phyloP scores from a whole-genome alignment of 2,113 vertebrate genomes.

The Lanius collurio region DNA sequence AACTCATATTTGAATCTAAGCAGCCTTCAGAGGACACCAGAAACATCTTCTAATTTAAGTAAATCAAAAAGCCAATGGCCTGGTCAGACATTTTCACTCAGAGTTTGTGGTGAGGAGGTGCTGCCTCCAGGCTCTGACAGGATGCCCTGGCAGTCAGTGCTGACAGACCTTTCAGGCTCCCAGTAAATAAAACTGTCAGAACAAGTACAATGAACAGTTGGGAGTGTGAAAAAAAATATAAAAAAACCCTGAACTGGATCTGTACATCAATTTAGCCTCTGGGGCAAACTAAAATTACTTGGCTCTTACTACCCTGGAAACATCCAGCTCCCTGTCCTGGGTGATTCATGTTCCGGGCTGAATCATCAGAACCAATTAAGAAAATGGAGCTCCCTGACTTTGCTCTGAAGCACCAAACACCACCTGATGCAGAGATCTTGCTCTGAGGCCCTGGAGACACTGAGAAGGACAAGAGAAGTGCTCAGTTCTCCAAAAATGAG shows the following conservation, averaged over 20 bases:
- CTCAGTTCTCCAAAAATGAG: not conserved
- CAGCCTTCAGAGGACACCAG: not conserved
- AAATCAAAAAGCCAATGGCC: not conserved
- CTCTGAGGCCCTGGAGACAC: not conserved
- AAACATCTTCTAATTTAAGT: not conserved
- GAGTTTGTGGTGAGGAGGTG: not conserved
- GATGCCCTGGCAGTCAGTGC: not conserved
- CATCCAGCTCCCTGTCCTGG: not conserved
- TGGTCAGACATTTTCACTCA: not conserved
- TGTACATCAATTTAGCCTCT: not conserved
- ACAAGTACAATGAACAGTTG: constrained; percentile 1
- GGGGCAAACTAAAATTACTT: constrained; percentile 15
- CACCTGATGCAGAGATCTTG: not conserved
- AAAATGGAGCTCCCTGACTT: not conserved
- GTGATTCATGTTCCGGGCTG: not conserved
- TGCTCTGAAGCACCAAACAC: not conserved
- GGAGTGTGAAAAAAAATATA: not conserved
- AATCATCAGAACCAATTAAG: not conserved
- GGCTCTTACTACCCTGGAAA: not conserved
- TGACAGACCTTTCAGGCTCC: too few species aligned
- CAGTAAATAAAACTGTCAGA: constrained; percentile 37
- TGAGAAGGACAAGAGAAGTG: not conserved
- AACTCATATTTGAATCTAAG: too few species aligned
- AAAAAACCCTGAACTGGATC: not conserved
- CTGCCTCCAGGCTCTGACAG: not conserved